phyloP scores from a whole-genome alignment of 2,888 invertebrate species.

The Andrena bicolor region DNA sequence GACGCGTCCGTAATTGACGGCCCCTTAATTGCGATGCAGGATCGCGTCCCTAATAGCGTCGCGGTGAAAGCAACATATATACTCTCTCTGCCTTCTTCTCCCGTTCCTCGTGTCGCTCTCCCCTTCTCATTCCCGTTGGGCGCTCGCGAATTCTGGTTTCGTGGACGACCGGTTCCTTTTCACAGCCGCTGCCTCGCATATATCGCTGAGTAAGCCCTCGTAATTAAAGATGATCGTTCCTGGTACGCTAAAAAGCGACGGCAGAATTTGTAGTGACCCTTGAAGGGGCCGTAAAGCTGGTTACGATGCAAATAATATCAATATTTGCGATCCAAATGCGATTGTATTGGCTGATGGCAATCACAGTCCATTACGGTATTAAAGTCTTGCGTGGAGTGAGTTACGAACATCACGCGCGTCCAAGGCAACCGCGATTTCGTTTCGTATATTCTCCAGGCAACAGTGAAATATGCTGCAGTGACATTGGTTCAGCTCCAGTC shows the following conservation, averaged over 20 bases:
- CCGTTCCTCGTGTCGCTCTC: neutral
- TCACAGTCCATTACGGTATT: neutral
- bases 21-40: constrained; percentile 50
- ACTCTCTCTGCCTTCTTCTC: neutral
- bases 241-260: constrained; percentile 25
- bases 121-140: neutral
- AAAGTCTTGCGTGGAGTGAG: neutral
- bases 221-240: constrained; percentile 51
- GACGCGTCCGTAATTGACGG: constrained; percentile 50
- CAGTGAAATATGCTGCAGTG: neutral
- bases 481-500: neutral
- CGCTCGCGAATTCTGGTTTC: constrained; percentile 46
- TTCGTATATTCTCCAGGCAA: too few relatives aligned
- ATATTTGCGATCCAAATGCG: constrained; percentile 11
- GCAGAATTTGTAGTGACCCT: neutral
- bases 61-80: constrained; percentile 54
- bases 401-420: neutral
- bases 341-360: constrained; percentile 10
- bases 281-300: constrained; percentile 7
- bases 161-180: constrained; percentile 56
- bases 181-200: constrained; percentile 12
- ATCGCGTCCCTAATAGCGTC: constrained; percentile 57
- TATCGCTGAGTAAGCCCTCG: constrained; percentile 49
- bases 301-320: constrained; percentile 24
- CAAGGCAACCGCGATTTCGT: neutral